phyloP scores from a whole-genome alignment of 2,113 vertebrate species.

The Amblyopsis rosae region DNA sequence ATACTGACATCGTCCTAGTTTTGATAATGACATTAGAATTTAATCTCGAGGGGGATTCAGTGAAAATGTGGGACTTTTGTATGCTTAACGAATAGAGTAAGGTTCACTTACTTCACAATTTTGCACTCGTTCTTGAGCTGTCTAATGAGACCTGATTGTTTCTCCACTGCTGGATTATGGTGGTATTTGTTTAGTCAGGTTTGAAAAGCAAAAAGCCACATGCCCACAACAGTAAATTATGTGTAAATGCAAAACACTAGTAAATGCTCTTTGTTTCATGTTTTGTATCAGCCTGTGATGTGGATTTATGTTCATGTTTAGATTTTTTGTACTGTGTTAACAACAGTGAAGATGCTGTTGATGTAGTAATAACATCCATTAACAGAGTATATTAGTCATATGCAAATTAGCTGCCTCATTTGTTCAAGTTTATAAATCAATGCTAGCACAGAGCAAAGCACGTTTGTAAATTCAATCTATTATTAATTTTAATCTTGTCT shows the following conservation, averaged over 20 bases:
- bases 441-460: background rate
- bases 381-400: background rate
- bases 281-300: background rate
- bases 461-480: slow-evolving; percentile 45
- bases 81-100: slow-evolving; percentile 3
- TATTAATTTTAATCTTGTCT: slow-evolving; percentile 66
- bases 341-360: too few relatives aligned
- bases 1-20: too few relatives aligned
- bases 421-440: slow-evolving; percentile 3
- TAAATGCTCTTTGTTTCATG: background rate
- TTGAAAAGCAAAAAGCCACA: slow-evolving; percentile 20
- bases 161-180: slow-evolving; percentile 60
- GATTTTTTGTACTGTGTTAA: too few relatives aligned
- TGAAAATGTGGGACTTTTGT: too few relatives aligned
- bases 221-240: background rate
- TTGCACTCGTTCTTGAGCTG: slow-evolving; percentile 28
- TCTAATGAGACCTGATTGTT: slow-evolving; percentile 63
- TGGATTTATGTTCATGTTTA: too few relatives aligned
- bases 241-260: slow-evolving; percentile 14
- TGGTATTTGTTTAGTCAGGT: background rate
- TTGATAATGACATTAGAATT: slow-evolving; percentile 66
- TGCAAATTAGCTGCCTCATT: background rate
- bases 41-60: slow-evolving; percentile 56
- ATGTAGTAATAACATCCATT: too few relatives aligned
- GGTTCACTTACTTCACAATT: slow-evolving; percentile 34